phyloP scores from a whole-genome alignment of 2,888 invertebrate genomes.

The Lamellibrachia satsuma region DNA sequence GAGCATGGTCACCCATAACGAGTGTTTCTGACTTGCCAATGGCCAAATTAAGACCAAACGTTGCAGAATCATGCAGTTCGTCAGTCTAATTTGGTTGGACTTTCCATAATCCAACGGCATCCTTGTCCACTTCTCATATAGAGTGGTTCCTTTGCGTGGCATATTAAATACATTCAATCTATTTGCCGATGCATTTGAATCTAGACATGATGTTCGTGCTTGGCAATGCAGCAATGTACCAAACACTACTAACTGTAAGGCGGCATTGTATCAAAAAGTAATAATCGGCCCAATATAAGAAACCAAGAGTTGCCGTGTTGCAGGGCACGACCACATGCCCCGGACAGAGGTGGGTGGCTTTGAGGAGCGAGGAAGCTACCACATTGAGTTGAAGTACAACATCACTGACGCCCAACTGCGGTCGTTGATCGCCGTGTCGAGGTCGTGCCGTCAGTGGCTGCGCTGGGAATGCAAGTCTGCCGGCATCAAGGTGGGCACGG shows the following conservation, averaged over 20 bases:
- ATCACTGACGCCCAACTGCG: slow-evolving; percentile 44
- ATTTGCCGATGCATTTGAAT: too few relatives aligned
- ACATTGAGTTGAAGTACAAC: slow-evolving; percentile 45
- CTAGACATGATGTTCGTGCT: too few relatives aligned
- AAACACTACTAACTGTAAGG: background rate
- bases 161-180: too few relatives aligned
- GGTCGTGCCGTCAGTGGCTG: slow-evolving; percentile 53
- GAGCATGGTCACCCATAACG: too few relatives aligned
- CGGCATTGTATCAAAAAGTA: background rate
- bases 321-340: slow-evolving; percentile 52
- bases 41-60: too few relatives aligned
- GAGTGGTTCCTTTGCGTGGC: too few relatives aligned
- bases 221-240: background rate
- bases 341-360: slow-evolving; percentile 48
- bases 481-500: slow-evolving; percentile 40
- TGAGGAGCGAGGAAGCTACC: slow-evolving; percentile 54
- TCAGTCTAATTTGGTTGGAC: too few relatives aligned
- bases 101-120: too few relatives aligned
- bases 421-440: slow-evolving; percentile 50
- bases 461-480: slow-evolving; percentile 56
- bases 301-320: slow-evolving; percentile 20
- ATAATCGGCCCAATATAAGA: background rate
- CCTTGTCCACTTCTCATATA: too few relatives aligned
- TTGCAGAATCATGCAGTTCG: too few relatives aligned
- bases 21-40: too few relatives aligned